Evolutionary conservation across 1,140 invertebrate genomes (phyloP), one percentile per base, ranked within the genome.

Genomic region (Aphelenchoides avenae): DNA sequence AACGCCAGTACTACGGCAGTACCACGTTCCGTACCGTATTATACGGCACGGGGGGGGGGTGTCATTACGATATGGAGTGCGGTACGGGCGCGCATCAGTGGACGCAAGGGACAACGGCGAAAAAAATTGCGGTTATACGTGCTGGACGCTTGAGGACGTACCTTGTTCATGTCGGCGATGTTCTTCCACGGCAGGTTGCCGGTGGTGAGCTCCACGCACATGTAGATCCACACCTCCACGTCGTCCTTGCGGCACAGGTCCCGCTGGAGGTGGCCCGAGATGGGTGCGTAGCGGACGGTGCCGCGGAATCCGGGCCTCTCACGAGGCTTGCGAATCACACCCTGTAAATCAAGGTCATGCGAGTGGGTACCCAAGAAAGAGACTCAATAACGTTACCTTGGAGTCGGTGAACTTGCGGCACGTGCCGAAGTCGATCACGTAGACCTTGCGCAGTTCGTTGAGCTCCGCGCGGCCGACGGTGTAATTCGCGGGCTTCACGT

Each of bases 391-490:
- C n/a, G n/a, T n/a, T n/a, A n/a, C n/a, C n/a, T n/a, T n/a, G n/a
- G n/a, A n/a, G 43, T 70, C 50, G n/a, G 63, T 65, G 50, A 71
- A 72, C 41, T 71, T 71, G 20, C 70, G 66, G 41, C 54, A 57
- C 71, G 74, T 74, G 20, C 70, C 70, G 46, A 72, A 72, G 40
- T 74, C 70, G n/a, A 72, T 57, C 20, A 74, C 47, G 42, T 74
- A 73, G n/a, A 71, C 68, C 40, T 69, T 61, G 29, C 65, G 47
- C 7, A 64, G 58, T 31, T 71, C 65, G 26, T 15, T 43, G 18
- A 70, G 48, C 36, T 68, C 66, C 7, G 61, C 42, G 7, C 61
- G 29, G 13, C 66, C 66, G 31, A 70, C 49, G 0, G 66, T 61
- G 39, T 66, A 69, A 42, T 69, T 69, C 24, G 65, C 66, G 3